Base-by-base conservation (phyloP, 2,113 vertebrate genomes). In the Trogon surrucura region DNA sequence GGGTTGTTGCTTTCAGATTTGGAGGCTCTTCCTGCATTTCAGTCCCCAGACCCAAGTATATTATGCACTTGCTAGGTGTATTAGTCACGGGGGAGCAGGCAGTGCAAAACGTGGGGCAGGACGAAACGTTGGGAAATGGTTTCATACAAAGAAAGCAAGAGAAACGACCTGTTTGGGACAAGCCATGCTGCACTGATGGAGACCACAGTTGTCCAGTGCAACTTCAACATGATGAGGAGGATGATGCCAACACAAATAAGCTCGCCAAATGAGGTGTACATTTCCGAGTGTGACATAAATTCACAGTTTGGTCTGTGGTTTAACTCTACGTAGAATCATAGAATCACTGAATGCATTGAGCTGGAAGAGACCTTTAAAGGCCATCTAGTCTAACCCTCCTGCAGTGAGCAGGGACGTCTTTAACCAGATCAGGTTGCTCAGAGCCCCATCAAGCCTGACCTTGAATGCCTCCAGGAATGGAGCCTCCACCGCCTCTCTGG, bases 51-150 rank as follows among this genome's bases (percentile, higher is more conserved):
- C 15, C 25, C 47, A 34, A 80, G n/a, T 36, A 41, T 4, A 14
- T 47, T 25, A n/a, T 17, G 29, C 2, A 15, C 11, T 71, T 65
- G 4, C 6, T 26, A 41, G 60, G 13, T 11, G 41, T 41, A 41
- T 41, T 70, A 73, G 50, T n/a, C 20, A 67, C 13, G n/a, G 1
- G 1, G 27, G 5, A 73, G 26, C 32, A 74, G 71, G 45, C 13
- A 73, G 32, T 45, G 47, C 60, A 80, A 91, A 84, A 87, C 6
- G 9, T 54, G 22, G 5, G 36, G 9, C 19, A 80, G 23, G 32
- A 23, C 15, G 26, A 5, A 44, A n/a, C 3, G 3, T 5, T 3
- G 41, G 34, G 47, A 79, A 60, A 56, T 0, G 6, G 10, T 29
- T 32, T 44, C 47, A 53, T 32, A n/a, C 5, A 47, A 13, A 83